Evolutionary conservation across 2,888 invertebrate species (phyloP).

Genomic region (Acholoe squamosa): DNA sequence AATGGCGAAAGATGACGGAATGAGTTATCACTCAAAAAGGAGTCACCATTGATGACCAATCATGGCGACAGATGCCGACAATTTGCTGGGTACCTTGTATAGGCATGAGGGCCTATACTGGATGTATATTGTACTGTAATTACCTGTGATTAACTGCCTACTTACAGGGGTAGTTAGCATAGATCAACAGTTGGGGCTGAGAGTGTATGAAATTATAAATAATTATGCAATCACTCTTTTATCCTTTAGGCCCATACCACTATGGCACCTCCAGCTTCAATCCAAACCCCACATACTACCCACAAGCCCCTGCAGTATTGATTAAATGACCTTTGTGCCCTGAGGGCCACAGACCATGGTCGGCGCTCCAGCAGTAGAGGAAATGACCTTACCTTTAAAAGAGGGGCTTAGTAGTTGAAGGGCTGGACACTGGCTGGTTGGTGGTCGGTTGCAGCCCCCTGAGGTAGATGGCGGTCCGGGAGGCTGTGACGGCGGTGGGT

Average conservation of each 20-base stretch:
- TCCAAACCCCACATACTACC: not conserved
- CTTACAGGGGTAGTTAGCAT: no score
- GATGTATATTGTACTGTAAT: no score
- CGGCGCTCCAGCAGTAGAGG: not conserved
- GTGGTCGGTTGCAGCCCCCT: not conserved
- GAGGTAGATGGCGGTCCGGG: not conserved
- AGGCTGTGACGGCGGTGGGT: not conserved
- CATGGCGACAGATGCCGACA: no score
- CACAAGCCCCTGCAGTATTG: no score
- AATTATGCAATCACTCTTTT: not conserved
- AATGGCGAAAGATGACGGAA: no score
- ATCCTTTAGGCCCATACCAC: not conserved
- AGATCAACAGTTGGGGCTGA: no score
- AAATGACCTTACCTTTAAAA: slow-evolving; percentile 12
- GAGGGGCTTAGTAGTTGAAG: not conserved
- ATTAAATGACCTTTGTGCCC: not conserved
- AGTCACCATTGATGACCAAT: no score
- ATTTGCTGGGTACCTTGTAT: no score
- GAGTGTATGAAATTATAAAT: no score
- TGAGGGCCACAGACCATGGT: not conserved
- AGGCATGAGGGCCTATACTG: no score
- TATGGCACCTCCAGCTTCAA: not conserved
- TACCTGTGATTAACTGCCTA: no score
- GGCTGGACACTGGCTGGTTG: not conserved
- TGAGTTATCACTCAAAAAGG: no score